phyloP scores from a whole-genome alignment of 1,140 invertebrate species.

The Drosophila teissieri region DNA sequence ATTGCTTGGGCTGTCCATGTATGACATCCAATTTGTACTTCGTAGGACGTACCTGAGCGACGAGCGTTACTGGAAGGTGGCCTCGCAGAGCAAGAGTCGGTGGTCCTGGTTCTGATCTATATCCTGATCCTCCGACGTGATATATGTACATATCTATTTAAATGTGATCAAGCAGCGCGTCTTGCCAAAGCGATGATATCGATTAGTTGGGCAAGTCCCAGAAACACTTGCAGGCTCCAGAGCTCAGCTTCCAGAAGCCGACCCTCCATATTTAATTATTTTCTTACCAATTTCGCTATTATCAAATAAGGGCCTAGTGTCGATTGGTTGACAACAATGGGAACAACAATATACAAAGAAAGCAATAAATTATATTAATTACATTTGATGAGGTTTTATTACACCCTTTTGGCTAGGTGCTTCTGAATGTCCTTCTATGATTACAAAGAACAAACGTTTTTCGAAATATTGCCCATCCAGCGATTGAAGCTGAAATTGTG shows the following conservation, averaged over 20 bases:
- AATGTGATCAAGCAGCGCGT: conserved; percentile 25
- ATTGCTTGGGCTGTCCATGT: too few species aligned
- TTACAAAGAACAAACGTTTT: neutral
- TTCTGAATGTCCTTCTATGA: too few species aligned
- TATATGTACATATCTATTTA: conserved; percentile 4
- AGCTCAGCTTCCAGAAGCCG: neutral
- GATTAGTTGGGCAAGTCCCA: conserved; percentile 1
- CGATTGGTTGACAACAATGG: neutral
- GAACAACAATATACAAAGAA: neutral
- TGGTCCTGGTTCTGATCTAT: conserved; percentile 66
- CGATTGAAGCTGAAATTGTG: conserved; percentile 3
- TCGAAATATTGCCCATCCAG: neutral
- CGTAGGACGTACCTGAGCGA: conserved; percentile 68
- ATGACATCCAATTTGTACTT: neutral
- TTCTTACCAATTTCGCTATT: neutral
- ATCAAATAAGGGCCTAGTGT: neutral
- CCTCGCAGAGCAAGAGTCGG: conserved; percentile 54
- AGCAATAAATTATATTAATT: conserved; percentile 9
- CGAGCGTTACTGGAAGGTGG: conserved; percentile 62
- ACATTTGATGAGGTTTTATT: conserved; percentile 8
- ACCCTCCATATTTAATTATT: neutral
- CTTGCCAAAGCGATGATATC: conserved; percentile 14
- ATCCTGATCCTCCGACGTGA: neutral
- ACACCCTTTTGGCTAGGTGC: neutral
- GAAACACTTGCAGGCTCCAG: neutral